Conservation (phyloP, 2,888 invertebrate genomes). For the Sycophila texana region DNA sequence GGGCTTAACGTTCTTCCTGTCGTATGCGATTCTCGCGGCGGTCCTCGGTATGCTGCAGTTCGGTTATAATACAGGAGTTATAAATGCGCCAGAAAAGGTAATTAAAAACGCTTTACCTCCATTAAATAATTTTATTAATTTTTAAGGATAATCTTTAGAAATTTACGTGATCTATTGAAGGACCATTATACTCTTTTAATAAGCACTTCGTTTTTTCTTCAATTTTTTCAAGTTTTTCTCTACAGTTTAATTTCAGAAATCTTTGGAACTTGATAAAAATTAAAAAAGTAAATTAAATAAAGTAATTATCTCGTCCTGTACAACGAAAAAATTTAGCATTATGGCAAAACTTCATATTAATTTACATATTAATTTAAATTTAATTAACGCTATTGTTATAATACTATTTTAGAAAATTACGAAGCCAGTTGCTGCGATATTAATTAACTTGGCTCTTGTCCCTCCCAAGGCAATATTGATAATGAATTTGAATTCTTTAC, state of each 20-base stretch:
- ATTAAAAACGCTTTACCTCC: constrained; percentile 51
- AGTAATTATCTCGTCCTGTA: no score
- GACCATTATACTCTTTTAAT: neutral
- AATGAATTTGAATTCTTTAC: neutral
- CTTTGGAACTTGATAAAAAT: no score
- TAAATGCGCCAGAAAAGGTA: constrained; percentile 94
- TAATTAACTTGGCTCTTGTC: no score
- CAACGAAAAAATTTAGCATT: no score
- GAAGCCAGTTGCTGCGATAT: no score
- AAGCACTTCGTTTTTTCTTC: neutral
- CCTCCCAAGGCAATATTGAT: neutral
- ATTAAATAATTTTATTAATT: constrained; percentile 15
- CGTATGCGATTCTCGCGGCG: constrained; percentile 95
- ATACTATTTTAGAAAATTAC: no score
- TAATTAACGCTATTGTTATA: no score
- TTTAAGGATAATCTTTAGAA: constrained; percentile 1
- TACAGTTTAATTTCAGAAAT: no score
- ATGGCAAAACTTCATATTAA: no score
- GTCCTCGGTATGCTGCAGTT: constrained; percentile 97
- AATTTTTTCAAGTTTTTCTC: no score
- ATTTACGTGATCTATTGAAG: neutral
- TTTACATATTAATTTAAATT: no score
- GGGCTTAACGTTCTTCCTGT: constrained; percentile 96
- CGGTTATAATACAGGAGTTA: constrained; percentile 97
- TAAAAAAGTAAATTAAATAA: no score